Evolutionary conservation across 2,797 vertebrate species (phyloP).

Genomic region (Threskiornis aethiopicus): DNA sequence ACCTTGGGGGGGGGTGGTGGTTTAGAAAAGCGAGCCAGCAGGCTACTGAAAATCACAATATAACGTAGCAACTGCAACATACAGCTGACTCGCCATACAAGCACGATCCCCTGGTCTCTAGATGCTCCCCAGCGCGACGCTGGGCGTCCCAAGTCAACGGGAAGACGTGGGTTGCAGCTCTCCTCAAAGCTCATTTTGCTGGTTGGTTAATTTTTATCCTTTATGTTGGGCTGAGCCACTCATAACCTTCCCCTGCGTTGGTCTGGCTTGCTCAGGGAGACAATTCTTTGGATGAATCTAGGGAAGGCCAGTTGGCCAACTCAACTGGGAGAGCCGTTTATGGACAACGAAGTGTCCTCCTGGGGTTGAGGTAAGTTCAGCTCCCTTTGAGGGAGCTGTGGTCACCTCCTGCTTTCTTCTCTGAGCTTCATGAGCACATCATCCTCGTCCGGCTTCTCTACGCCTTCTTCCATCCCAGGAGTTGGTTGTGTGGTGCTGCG

Average conservation of each 20-base stretch:
- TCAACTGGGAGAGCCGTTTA: neutral
- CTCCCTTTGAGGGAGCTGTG: neutral
- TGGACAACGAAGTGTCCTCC: neutral
- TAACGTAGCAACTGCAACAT: no score
- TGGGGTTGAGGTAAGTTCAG: neutral
- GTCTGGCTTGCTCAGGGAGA: neutral
- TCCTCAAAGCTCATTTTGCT: neutral
- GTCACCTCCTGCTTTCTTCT: neutral
- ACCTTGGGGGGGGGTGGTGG: accelerated
- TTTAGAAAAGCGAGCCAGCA: neutral
- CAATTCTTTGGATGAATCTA: neutral
- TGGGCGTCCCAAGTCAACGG: neutral
- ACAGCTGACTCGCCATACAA: neutral
- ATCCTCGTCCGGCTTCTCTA: neutral
- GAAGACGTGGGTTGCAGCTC: neutral
- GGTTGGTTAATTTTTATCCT: neutral
- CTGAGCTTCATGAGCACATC: neutral
- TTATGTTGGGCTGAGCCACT: neutral
- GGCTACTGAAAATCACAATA: neutral
- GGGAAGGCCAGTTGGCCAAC: neutral
- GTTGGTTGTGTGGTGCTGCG: accelerated
- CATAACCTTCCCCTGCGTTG: accelerated
- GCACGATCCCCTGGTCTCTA: neutral
- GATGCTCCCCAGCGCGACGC: neutral
- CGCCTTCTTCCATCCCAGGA: neutral